These are phyloP conservation scores for Paratilapia polleni DNA, from an alignment of 2,113 vertebrate genomes.

Conservation along the genomic window DNA sequence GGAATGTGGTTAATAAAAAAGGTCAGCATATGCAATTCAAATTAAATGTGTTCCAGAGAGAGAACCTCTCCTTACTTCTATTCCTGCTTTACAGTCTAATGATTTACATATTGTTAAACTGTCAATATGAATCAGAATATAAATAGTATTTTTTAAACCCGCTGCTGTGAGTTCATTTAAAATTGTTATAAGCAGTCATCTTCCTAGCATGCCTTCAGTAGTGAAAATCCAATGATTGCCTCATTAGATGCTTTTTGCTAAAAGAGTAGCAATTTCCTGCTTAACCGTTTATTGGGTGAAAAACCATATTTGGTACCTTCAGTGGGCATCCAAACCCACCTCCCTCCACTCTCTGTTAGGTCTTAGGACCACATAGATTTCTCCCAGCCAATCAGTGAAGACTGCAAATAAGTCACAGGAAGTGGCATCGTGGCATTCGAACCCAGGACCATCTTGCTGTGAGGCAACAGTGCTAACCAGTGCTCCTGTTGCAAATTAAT, in stretches of 20 bases:
- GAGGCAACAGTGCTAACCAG: neutral
- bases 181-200: neutral
- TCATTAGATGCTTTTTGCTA: neutral
- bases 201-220: neutral
- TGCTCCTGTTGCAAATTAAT: too few species aligned
- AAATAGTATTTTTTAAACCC: neutral
- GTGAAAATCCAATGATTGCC: neutral
- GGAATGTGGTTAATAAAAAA: neutral
- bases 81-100: neutral
- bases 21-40: neutral
- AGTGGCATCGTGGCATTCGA: too few species aligned
- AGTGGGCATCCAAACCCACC: neutral
- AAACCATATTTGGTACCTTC: neutral
- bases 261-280: neutral
- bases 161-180: neutral
- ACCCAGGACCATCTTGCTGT: neutral
- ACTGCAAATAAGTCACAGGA: neutral
- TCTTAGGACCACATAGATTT: neutral
- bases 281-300: neutral
- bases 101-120: constrained; percentile 1
- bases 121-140: neutral
- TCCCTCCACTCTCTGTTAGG: neutral
- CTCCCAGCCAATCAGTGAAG: neutral
- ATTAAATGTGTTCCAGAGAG: constrained; percentile 9
- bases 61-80: neutral